Conservation (phyloP, 2,797 vertebrate species). For the Muscicapa striata region DNA sequence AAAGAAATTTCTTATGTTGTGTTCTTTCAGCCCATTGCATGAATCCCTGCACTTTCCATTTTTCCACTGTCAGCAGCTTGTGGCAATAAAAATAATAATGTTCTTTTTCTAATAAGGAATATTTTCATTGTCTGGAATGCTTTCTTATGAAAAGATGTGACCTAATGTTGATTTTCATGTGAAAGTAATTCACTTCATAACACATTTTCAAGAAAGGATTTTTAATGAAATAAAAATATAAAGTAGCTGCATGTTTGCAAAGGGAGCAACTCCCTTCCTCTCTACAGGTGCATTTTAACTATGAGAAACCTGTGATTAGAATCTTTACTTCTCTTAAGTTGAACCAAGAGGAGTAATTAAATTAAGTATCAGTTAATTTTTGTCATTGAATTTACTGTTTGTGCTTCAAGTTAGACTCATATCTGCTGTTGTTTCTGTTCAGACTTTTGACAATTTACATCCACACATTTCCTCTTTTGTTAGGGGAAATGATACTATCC, state of each 20-base stretch:
- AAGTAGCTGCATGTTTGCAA: background rate
- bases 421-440: background rate
- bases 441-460: background rate
- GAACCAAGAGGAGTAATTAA: background rate
- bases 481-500: background rate
- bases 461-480: background rate
- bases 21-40: background rate
- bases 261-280: background rate
- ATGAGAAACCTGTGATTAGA: background rate
- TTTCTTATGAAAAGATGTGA: background rate
- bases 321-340: background rate
- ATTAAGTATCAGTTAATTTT: background rate
- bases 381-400: background rate
- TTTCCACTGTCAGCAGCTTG: background rate
- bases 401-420: background rate
- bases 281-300: background rate
- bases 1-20: background rate
- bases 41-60: background rate
- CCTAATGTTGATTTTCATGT: background rate
- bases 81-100: background rate
- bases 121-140: background rate
- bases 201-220: background rate
- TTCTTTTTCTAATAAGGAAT: background rate
- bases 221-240: background rate
- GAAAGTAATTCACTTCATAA: background rate